phyloP scores from a whole-genome alignment of 2,113 vertebrate species.

The Esox niger region DNA sequence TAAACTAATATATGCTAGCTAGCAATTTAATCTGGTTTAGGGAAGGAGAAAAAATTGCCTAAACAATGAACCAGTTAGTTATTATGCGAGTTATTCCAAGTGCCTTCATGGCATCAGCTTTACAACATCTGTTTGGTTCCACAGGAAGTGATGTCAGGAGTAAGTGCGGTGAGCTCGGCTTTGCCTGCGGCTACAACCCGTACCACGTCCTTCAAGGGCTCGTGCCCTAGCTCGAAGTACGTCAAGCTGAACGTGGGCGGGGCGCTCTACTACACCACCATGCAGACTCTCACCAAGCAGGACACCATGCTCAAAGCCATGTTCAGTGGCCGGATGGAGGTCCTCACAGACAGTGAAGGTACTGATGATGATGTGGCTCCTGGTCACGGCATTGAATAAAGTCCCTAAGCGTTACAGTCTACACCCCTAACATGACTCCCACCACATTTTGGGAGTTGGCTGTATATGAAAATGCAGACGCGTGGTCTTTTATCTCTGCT shows the following conservation, averaged over 20 bases:
- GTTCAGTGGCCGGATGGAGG: slow-evolving; percentile 99
- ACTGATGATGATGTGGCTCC: background rate
- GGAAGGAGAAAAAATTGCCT: no score
- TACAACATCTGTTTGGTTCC: background rate
- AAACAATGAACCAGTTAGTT: background rate
- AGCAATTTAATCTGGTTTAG: no score
- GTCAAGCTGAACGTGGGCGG: slow-evolving; percentile 97
- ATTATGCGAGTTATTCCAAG: background rate
- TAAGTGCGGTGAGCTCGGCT: slow-evolving; percentile 94
- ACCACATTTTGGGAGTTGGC: no score
- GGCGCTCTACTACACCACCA: slow-evolving; percentile 97
- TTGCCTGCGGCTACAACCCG: slow-evolving; percentile 93
- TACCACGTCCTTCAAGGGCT: slow-evolving; percentile 94
- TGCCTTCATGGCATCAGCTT: background rate
- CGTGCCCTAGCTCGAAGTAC: slow-evolving; percentile 95
- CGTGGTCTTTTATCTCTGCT: background rate
- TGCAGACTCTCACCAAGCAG: slow-evolving; percentile 98
- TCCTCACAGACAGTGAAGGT: slow-evolving; percentile 94
- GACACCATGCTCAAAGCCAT: slow-evolving; percentile 99
- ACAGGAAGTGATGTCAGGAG: slow-evolving; percentile 99
- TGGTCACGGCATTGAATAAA: no score
- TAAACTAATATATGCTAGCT: no score
- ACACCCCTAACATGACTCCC: no score
- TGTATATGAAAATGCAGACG: no score
- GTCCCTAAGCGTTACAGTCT: no score